These are phyloP conservation scores for Micromys minutus DNA, from an alignment of 2,113 vertebrate species.

Conservation along the genomic window DNA sequence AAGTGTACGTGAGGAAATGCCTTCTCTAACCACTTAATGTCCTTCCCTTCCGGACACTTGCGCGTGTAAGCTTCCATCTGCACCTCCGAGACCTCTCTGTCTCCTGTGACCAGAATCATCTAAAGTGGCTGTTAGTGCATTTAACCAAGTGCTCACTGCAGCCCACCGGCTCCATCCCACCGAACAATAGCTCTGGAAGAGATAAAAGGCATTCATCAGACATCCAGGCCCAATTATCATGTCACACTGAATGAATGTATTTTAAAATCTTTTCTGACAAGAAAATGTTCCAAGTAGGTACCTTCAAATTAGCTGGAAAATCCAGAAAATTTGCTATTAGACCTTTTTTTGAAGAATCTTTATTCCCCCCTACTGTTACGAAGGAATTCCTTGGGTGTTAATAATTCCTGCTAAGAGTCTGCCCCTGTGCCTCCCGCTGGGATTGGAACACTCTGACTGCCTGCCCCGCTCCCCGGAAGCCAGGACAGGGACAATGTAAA, in stretches of 20 bases:
- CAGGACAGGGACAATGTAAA: neutral
- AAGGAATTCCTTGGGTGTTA: conserved; percentile 76
- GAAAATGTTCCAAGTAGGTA: conserved; percentile 83
- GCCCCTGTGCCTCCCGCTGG: conserved; percentile 60
- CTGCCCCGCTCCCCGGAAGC: neutral
- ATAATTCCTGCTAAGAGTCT: conserved; percentile 72
- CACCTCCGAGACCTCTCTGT: neutral
- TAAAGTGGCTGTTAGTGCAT: conserved; percentile 34
- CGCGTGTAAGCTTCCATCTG: neutral
- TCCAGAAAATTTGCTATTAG: conserved; percentile 81
- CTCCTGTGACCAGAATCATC: neutral
- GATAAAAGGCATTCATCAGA: conserved; percentile 82
- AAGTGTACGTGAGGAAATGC: neutral
- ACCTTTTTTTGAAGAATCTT: conserved; percentile 67
- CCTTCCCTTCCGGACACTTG: neutral
- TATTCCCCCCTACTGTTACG: conserved; percentile 67
- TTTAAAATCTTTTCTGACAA: conserved; percentile 84
- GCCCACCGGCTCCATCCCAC: conserved; percentile 66
- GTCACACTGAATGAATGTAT: conserved; percentile 81
- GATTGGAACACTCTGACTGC: conserved; percentile 24
- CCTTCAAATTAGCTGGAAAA: conserved; percentile 83
- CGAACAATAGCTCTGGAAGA: conserved; percentile 75
- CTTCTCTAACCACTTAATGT: neutral
- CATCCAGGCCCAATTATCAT: conserved; percentile 81
- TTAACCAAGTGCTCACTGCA: conserved; percentile 74